Evolutionary conservation across 2,888 invertebrate genomes (phyloP), one percentile per base, ranked within the genome.

Genomic region (Cheilosia soror): DNA sequence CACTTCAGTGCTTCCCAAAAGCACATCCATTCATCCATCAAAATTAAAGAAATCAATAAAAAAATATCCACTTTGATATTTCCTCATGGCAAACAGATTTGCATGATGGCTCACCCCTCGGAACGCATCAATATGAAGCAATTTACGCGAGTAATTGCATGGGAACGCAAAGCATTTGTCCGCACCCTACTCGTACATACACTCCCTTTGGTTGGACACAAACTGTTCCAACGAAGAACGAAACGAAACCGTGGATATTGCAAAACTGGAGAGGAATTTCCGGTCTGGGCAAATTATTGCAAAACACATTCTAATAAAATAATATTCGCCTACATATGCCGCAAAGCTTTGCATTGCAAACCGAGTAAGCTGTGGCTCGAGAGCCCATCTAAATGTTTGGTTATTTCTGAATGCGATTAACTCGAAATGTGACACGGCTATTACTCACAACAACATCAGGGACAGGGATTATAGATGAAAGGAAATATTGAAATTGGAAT

Each of bases 261-360:
- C 71, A 58, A n/a, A 60, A 72, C 40, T 79, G 60, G 37, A 53
- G 60, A 72, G 44, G 63, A 81, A 75, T 75, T 75, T 81, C 80
- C 81, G 81, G 69, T 81, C 57, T 69, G 27, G 65, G 33, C 37
- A 73, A 62, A 65, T 7, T 11, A 51, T 49, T 63, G 68, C 75
- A 65, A 25, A 37, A 62, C 27, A 20, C 51, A 51, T 65, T 53
- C 57, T 55, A 57, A 65, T 20, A 55, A 33, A 68, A 51, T 57
- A 9, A 60, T 42, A 60, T 58, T 60, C 55, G 75, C 51, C 42
- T 62, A 44, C 62, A 33, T 55, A 13, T 4, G 6, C 5, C 53
- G 44, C 33, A n/a, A 0, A 20, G 57, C 47, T 53, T 40, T 13
- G 58, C 9, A 60, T 60, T 31, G 9, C 4, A 1, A 42, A 51